Evolutionary conservation across 1,140 invertebrate species (phyloP), one percentile per base, ranked within the genome.

Genomic region (Drosophila erecta): DNA sequence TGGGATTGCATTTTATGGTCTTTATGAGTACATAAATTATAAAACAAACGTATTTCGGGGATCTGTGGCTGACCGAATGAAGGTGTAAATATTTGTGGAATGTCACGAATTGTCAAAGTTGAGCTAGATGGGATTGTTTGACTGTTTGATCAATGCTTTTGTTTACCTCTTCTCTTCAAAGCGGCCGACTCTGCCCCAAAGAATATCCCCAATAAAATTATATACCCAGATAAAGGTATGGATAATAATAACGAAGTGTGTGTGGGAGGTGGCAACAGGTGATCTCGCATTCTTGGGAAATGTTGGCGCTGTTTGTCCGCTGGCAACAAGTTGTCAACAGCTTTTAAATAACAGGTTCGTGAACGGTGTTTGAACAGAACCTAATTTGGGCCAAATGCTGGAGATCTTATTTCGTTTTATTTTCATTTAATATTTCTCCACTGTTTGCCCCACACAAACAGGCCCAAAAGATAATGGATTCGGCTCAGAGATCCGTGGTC

Each of bases 291-390:
- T 67, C 64, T 67, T 67, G 30, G 64, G 38, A 50, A 51, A 67
- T 65, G 59, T 64, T 67, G n/a, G 38, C 64, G 46, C 37, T 67
- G 49, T 65, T 53, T 65, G 60, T 46, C 38, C 55, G 59, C 40
- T 59, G 54, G 59, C 59, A 62, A 62, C 59, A 62, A 59, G 59
- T 66, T 65, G 60, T 66, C 59, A 67, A 67, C 64, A 65, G 64
- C 64, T 67, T 66, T 67, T 67, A 60, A 67, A 67, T 65, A 67
- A 67, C 64, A 43, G 64, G 64, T 67, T 67, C 46, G 35, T 33
- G 49, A 17, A 20, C 59, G 46, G 46, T 66, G 58, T 62, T 66
- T 51, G 46, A 65, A 65, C 64, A 67, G 60, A 65, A 51, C 64
- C 41, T 51, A 67, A 67, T 67, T 67, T 65, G 64, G 64, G 58